phyloP scores from a whole-genome alignment of 2,113 vertebrate genomes.

The Willisornis vidua region DNA sequence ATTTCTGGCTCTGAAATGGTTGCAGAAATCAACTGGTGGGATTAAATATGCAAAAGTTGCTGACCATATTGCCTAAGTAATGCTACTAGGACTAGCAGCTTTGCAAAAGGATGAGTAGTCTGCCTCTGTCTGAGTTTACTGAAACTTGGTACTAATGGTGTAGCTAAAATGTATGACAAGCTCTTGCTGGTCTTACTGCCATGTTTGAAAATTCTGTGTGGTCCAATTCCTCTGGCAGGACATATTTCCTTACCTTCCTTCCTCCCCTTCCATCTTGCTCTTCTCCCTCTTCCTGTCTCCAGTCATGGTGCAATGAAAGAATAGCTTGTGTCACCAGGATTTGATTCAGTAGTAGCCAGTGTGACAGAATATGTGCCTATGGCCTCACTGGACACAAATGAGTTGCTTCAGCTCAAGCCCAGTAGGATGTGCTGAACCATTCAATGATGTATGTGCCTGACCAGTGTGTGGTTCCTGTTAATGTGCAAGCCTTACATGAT shows the following conservation, averaged over 20 bases:
- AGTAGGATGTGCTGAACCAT: background rate
- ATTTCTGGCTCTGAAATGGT: background rate
- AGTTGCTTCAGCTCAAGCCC: background rate
- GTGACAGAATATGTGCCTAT: background rate
- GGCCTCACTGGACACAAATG: background rate
- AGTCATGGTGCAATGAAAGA: background rate
- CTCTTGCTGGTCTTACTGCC: background rate
- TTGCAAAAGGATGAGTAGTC: background rate
- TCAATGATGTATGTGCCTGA: background rate
- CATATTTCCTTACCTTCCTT: background rate
- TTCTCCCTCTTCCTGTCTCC: background rate
- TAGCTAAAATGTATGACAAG: background rate
- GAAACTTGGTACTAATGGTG: background rate
- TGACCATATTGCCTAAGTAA: background rate
- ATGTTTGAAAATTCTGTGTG: background rate
- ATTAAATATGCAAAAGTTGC: background rate
- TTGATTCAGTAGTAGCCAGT: background rate
- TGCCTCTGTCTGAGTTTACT: background rate
- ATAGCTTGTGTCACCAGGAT: background rate
- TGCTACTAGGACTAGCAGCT: background rate
- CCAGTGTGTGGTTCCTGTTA: background rate
- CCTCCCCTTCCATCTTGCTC: background rate
- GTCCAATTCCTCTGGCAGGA: background rate
- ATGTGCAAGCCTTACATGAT: background rate
- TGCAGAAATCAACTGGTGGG: background rate